These are phyloP conservation scores for Limenitis camilla DNA, from an alignment of 2,888 invertebrate species.

Conservation along the genomic window DNA sequence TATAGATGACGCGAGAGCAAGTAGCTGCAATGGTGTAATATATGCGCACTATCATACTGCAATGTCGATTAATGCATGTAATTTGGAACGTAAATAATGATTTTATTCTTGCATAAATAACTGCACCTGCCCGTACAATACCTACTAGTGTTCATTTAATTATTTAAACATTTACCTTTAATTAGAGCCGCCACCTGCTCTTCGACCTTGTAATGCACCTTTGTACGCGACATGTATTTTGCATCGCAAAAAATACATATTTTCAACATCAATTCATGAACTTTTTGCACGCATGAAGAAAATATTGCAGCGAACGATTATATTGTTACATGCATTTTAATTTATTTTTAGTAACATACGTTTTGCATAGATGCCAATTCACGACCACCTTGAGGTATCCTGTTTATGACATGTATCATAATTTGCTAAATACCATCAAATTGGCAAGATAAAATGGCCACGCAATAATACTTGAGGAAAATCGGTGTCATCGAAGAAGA, in stretches of 20 bases:
- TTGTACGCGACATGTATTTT: conserved; percentile 60
- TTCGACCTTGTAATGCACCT: conserved; percentile 65
- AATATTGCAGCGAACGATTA: conserved; percentile 33
- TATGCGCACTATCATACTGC: conserved; percentile 24
- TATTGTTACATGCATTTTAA: conserved; percentile 38
- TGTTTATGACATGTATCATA: conserved; percentile 1
- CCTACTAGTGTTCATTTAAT: conserved; percentile 57
- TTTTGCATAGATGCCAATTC: conserved; percentile 25
- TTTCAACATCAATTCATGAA: conserved; percentile 40
- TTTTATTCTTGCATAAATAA: conserved; percentile 64
- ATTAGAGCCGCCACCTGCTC: conserved; percentile 65
- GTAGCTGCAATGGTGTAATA: conserved; percentile 24
- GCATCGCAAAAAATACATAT: conserved; percentile 61
- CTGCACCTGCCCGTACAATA: conserved; percentile 50
- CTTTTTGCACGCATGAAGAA: conserved; percentile 34
- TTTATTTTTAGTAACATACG: conserved; percentile 40
- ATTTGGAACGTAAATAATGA: conserved; percentile 69
- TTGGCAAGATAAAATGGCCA: not conserved
- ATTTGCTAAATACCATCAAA: not conserved
- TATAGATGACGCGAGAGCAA: not conserved
- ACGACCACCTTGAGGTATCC: conserved; percentile 12
- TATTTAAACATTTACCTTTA: conserved; percentile 73
- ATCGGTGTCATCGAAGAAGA: too few species aligned
- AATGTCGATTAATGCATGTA: conserved; percentile 43
- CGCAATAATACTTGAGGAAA: too few species aligned